A percentile compares a stretch with the other conserved stretches of the same genome.
These are phyloP conservation scores for Noctua janthina DNA, from an alignment of 2,888 invertebrate genomes.

Conservation along the genomic window DNA sequence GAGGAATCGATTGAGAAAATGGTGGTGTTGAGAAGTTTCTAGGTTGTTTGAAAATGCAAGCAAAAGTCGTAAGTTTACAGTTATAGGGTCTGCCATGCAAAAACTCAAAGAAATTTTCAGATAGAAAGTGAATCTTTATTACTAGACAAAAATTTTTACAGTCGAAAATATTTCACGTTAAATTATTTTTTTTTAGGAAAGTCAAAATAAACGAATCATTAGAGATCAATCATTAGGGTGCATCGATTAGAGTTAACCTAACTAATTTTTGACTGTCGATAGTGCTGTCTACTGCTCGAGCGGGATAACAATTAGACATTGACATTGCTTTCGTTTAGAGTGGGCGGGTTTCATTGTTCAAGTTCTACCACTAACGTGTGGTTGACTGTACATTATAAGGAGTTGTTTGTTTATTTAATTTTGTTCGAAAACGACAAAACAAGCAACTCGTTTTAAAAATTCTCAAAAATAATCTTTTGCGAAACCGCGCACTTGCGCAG, in stretches of 20 bases:
- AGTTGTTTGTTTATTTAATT: background rate
- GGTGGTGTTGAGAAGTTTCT: background rate
- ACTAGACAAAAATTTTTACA: background rate
- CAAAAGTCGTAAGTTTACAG: background rate
- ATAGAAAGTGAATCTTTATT: background rate
- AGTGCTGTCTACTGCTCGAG: background rate
- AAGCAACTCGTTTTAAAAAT: background rate
- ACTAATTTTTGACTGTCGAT: background rate
- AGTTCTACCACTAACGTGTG: background rate
- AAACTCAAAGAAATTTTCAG: background rate
- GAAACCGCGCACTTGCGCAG: background rate
- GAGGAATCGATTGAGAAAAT: slow-evolving; percentile 2
- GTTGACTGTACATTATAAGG: background rate
- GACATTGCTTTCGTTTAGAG: background rate
- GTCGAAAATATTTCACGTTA: background rate
- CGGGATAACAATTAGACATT: background rate
- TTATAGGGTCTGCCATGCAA: background rate
- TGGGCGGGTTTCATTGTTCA: background rate
- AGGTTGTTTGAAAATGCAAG: background rate
- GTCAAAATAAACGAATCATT: too few relatives aligned
- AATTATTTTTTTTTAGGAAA: background rate
- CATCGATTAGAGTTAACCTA: background rate
- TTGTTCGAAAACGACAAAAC: background rate
- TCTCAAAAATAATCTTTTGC: background rate
- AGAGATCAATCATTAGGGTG: too few relatives aligned